Evolutionary conservation across 1,140 invertebrate genomes (phyloP).

Genomic region (Bombus turneri): DNA sequence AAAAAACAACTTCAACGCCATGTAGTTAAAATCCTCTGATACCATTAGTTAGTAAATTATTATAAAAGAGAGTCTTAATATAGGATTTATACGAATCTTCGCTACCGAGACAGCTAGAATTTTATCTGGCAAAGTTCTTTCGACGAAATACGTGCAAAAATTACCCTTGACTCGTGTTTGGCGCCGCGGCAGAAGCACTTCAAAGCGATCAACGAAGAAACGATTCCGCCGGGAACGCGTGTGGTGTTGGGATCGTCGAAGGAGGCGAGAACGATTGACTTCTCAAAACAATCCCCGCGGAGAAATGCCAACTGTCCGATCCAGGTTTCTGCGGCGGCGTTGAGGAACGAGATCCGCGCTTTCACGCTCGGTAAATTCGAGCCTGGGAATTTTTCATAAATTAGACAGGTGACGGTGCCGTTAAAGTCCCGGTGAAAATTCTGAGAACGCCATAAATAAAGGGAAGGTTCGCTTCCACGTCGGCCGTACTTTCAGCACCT

Average conservation of each 20-base stretch:
- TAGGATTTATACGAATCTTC: too few species aligned
- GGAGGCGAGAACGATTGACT: constrained; percentile 26
- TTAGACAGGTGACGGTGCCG: constrained; percentile 67
- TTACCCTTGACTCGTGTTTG: background rate
- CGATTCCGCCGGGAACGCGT: background rate
- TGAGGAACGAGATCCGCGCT: constrained; percentile 39
- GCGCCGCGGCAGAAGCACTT: background rate
- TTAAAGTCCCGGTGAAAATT: constrained; percentile 65
- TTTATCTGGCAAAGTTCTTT: too few species aligned
- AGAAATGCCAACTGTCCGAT: constrained; percentile 37
- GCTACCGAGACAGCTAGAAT: too few species aligned
- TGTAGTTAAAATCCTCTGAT: background rate
- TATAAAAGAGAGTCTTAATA: background rate
- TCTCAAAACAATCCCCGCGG: constrained; percentile 54
- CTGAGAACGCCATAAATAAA: constrained; percentile 68
- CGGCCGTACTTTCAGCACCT: constrained; percentile 56
- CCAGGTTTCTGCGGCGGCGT: background rate
- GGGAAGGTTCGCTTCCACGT: constrained; percentile 50
- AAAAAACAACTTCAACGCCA: background rate
- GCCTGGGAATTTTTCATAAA: constrained; percentile 70
- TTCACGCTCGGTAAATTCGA: constrained; percentile 67
- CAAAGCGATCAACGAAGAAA: constrained; percentile 17
- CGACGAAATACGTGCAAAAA: background rate
- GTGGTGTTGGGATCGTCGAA: constrained; percentile 20
- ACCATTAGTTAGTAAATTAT: background rate